Percentiles rank a stretch among this genome's conserved stretches.
Evolutionary conservation across 1,140 invertebrate genomes (phyloP).

Genomic region (Bombus difficillimus): DNA sequence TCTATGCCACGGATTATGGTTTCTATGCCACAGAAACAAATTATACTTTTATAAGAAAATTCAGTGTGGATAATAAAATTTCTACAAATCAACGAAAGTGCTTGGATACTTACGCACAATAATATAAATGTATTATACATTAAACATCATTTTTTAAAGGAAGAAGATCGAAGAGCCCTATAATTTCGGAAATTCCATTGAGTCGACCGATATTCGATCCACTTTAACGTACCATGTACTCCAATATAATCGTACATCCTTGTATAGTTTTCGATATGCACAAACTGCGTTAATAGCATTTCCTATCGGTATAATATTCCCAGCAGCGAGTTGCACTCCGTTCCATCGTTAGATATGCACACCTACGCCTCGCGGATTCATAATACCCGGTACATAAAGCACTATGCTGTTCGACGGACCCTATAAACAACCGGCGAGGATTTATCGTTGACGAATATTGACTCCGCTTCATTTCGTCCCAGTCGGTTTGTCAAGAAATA

Average conservation of each 20-base stretch:
- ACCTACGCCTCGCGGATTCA: neutral
- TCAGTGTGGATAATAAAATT: too few species aligned
- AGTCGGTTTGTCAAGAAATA: conserved; percentile 13
- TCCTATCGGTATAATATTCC: neutral
- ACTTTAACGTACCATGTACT: neutral
- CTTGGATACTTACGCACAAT: too few species aligned
- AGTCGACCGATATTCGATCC: neutral
- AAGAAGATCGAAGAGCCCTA: neutral
- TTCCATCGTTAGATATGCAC: neutral
- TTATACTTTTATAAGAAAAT: too few species aligned
- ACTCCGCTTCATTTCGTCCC: conserved; percentile 32
- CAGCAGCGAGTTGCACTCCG: neutral
- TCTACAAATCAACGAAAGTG: too few species aligned
- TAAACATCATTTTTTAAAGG: neutral
- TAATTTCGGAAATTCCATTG: neutral
- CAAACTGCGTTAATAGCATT: neutral
- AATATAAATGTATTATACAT: too few species aligned
- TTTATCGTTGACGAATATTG: conserved; percentile 33
- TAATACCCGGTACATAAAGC: neutral
- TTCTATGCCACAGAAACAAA: too few species aligned
- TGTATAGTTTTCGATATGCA: neutral
- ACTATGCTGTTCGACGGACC: neutral
- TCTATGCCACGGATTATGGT: too few species aligned
- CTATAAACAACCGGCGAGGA: conserved; percentile 2
- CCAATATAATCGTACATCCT: neutral